phyloP scores from a whole-genome alignment of 2,113 vertebrate species.

The Uropsilus gracilis region DNA sequence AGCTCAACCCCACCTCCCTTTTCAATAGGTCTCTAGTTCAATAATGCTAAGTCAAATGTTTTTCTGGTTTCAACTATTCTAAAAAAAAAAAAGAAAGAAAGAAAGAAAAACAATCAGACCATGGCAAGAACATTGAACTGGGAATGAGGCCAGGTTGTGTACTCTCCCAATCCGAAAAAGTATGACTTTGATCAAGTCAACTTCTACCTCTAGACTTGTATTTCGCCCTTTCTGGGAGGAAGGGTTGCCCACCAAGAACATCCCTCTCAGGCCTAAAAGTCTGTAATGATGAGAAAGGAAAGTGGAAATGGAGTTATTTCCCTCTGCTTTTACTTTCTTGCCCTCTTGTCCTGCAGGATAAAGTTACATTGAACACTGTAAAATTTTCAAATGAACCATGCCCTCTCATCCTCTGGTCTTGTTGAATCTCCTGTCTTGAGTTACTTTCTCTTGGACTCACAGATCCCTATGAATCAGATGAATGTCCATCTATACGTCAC shows the following conservation, averaged over 20 bases:
- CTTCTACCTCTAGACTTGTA: neutral
- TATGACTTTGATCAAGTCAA: neutral
- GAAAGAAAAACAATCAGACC: neutral
- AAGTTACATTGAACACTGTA: neutral
- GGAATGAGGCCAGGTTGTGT: neutral
- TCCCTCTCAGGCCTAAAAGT: neutral
- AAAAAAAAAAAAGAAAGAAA: neutral
- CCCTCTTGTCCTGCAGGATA: neutral
- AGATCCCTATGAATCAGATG: neutral
- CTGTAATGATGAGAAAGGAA: neutral
- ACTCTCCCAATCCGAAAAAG: neutral
- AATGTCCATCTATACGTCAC: neutral
- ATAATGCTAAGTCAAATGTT: neutral
- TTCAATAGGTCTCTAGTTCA: neutral
- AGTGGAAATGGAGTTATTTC: neutral
- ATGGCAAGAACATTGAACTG: neutral
- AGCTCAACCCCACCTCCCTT: neutral
- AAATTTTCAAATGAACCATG: neutral
- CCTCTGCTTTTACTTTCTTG: neutral
- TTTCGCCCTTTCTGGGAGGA: neutral
- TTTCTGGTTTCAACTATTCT: slow-evolving; percentile 28
- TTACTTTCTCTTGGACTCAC: neutral
- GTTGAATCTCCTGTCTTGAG: neutral
- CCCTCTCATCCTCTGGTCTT: neutral
- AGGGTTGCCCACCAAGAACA: neutral